phyloP scores from a whole-genome alignment of 1,140 invertebrate species.

The Capitella teleta region DNA sequence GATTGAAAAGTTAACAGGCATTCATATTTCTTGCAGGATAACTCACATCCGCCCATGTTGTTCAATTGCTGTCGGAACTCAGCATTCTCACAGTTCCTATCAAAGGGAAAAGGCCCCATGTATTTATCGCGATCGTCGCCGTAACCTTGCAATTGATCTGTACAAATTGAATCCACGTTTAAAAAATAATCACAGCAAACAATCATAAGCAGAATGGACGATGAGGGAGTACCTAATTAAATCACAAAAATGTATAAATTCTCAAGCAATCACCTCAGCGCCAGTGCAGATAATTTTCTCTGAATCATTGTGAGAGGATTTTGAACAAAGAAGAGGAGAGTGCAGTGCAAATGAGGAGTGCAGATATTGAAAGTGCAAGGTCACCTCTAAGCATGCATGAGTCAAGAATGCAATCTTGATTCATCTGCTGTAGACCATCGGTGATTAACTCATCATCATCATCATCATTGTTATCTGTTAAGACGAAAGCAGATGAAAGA shows the following conservation, averaged over 20 bases:
- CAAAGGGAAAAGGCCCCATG: conserved; percentile 39
- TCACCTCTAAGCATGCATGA: background rate
- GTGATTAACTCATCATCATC: no score
- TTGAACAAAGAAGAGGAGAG: background rate
- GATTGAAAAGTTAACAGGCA: conserved; percentile 7
- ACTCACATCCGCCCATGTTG: conserved; percentile 72
- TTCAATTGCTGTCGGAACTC: conserved; percentile 68
- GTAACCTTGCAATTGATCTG: conserved; percentile 20
- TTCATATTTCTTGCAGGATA: background rate
- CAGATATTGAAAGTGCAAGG: background rate
- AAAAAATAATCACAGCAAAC: conserved; percentile 35
- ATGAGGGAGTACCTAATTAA: no score
- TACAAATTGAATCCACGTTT: conserved; percentile 3
- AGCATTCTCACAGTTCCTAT: conserved; percentile 55
- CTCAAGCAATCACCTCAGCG: background rate
- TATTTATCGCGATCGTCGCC: conserved; percentile 30
- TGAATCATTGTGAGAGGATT: background rate
- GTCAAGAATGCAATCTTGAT: no score
- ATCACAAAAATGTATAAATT: no score
- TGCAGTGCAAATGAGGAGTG: background rate
- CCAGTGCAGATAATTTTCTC: background rate
- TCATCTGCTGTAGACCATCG: no score
- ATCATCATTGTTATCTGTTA: no score
- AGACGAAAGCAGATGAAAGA: no score
- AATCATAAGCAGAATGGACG: no score